Evolutionary conservation across 2,888 invertebrate genomes (phyloP).

Genomic region (Eupithecia dodoneata): DNA sequence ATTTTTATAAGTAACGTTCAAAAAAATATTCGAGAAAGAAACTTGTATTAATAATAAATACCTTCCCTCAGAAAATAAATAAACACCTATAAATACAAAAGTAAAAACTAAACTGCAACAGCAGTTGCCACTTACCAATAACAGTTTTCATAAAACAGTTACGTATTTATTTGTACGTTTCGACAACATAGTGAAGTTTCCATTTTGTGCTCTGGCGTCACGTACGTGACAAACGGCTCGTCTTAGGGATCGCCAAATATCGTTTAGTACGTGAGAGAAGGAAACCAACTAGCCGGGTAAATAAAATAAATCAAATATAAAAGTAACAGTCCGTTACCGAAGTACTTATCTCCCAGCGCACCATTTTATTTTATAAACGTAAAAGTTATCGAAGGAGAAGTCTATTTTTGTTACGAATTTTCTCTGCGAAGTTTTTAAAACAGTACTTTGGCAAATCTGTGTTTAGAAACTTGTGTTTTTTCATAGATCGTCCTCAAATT

Average conservation of each 20-base stretch:
- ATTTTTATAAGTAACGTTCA: neutral
- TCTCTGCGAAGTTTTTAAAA: neutral
- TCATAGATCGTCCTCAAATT: neutral
- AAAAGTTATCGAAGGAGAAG: neutral
- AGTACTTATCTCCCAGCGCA: conserved; percentile 63
- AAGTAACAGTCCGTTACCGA: conserved; percentile 76
- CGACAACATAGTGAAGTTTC: conserved; percentile 76
- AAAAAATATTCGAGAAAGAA: neutral
- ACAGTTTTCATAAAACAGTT: conserved; percentile 68
- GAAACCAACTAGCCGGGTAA: conserved; percentile 79
- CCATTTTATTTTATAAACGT: conserved; percentile 55
- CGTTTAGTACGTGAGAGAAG: conserved; percentile 83
- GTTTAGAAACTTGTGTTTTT: neutral
- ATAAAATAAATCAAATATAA: conserved; percentile 83
- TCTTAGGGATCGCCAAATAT: conserved; percentile 84
- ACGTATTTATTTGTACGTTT: conserved; percentile 79
- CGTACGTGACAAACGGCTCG: conserved; percentile 83
- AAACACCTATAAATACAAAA: neutral
- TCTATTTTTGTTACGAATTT: neutral
- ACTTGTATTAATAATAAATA: neutral
- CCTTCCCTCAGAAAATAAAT: neutral
- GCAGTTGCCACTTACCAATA: conserved; percentile 43
- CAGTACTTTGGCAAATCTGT: neutral
- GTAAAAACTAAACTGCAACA: conserved; percentile 30
- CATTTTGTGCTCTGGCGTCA: conserved; percentile 77